A percentile compares a stretch with the other conserved stretches of the same genome.
Conservation (phyloP, 2,113 vertebrate genomes). For the Podarcis muralis region DNA sequence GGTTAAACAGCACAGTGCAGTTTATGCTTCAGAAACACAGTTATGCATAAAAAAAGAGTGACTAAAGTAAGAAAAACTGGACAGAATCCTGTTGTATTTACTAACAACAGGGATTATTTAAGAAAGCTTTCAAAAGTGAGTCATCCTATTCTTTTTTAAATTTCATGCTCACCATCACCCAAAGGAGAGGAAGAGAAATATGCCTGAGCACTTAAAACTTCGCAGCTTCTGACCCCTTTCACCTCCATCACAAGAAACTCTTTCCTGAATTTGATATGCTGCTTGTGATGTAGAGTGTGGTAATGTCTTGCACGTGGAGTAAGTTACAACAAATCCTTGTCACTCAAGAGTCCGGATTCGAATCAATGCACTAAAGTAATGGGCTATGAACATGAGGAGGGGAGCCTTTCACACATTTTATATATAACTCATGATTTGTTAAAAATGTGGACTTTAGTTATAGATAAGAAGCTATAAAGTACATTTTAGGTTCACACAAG, state of each 20-base stretch:
- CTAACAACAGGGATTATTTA: background rate
- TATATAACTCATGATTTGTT: background rate
- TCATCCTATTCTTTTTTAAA: background rate
- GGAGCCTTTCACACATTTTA: background rate
- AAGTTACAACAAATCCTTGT: background rate
- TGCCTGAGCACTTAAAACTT: background rate
- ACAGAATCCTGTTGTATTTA: background rate
- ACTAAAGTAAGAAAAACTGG: slow-evolving; percentile 1
- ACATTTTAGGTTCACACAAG: background rate
- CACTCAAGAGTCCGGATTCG: background rate
- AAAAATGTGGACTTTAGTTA: background rate
- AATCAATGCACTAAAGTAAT: background rate
- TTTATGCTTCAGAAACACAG: background rate
- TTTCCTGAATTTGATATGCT: background rate
- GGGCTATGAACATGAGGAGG: background rate
- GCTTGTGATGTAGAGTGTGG: background rate
- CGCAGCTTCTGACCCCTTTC: background rate
- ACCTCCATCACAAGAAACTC: background rate
- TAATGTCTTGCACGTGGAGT: background rate
- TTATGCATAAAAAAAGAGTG: background rate
- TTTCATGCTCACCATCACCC: background rate
- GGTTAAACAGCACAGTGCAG: background rate
- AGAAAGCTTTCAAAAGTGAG: background rate
- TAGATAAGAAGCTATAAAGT: slow-evolving; percentile 1
- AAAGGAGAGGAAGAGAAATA: background rate